These are phyloP conservation scores for Bujurquina vittata DNA, from an alignment of 2,113 vertebrate species.

Conservation along the genomic window DNA sequence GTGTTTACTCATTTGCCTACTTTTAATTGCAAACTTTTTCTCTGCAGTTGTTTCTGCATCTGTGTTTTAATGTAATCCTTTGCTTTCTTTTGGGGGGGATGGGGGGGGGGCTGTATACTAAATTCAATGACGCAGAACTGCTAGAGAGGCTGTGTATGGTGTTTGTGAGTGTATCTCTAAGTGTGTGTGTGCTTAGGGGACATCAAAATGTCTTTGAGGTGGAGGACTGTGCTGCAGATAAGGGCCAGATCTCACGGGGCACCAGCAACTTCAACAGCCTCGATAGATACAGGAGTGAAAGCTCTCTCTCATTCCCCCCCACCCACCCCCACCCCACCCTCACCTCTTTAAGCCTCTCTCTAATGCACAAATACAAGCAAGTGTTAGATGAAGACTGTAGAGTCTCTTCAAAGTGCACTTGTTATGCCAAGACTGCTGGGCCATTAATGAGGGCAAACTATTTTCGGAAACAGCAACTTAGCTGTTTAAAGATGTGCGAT, in stretches of 20 bases:
- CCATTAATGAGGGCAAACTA: slow-evolving; percentile 75
- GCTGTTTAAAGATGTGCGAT: slow-evolving; percentile 46
- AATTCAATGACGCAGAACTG: neutral
- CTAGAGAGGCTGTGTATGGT: neutral
- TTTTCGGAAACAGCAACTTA: slow-evolving; percentile 66
- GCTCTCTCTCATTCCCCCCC: slow-evolving; percentile 1
- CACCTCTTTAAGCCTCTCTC: slow-evolving; percentile 26
- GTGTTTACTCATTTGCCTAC: slow-evolving; percentile 1
- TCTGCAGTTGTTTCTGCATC: neutral
- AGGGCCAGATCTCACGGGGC: slow-evolving; percentile 55
- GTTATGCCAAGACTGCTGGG: slow-evolving; percentile 67
- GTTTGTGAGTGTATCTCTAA: neutral
- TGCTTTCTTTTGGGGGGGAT: neutral
- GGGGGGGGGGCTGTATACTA: neutral
- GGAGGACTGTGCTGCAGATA: slow-evolving; percentile 56
- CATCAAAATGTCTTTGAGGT: slow-evolving; percentile 65
- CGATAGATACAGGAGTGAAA: slow-evolving; percentile 38
- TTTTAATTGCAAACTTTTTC: slow-evolving; percentile 1
- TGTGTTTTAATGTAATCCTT: neutral
- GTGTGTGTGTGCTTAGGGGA: slow-evolving; percentile 8
- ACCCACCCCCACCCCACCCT: neutral
- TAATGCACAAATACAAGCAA: slow-evolving; percentile 59
- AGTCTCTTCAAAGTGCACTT: slow-evolving; percentile 70
- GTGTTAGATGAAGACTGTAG: slow-evolving; percentile 54
- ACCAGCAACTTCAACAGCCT: slow-evolving; percentile 35